Evolutionary conservation across 2,797 vertebrate genomes (phyloP).

Genomic region (Atherinosoma microstoma): DNA sequence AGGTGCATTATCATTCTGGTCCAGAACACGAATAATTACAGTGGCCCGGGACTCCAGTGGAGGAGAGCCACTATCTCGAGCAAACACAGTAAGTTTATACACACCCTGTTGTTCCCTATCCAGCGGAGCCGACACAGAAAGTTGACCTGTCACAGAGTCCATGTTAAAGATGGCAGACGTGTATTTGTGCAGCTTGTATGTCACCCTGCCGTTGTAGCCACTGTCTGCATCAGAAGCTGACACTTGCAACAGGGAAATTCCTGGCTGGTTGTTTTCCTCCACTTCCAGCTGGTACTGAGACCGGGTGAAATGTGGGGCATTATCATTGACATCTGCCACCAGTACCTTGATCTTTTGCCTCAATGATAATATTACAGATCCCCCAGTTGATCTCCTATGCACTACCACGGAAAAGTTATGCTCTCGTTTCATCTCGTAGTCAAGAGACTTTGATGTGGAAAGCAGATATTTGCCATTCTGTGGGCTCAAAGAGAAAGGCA

Average conservation of each 20-base stretch:
- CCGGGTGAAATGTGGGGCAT: constrained; percentile 78
- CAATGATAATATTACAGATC: constrained; percentile 36
- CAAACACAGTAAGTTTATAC: constrained; percentile 77
- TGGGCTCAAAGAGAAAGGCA: constrained; percentile 80
- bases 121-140: constrained; percentile 73
- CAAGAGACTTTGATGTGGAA: constrained; percentile 82
- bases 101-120: constrained; percentile 80
- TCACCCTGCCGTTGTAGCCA: constrained; percentile 74
- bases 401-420: constrained; percentile 79
- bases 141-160: constrained; percentile 72
- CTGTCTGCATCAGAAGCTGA: constrained; percentile 82
- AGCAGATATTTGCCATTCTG: constrained; percentile 84
- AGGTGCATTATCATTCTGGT: constrained; percentile 87
- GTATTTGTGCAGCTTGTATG: constrained; percentile 73
- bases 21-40: constrained; percentile 76
- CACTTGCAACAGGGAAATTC: constrained; percentile 68
- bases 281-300: constrained; percentile 73
- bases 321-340: constrained; percentile 85
- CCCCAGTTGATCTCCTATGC: constrained; percentile 46
- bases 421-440: constrained; percentile 80
- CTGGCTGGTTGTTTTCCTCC: constrained; percentile 84
- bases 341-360: constrained; percentile 71
- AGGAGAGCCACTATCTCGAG: constrained; percentile 80
- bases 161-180: constrained; percentile 74
- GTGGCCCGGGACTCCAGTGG: constrained; percentile 68